Evolutionary conservation across 2,888 invertebrate species (phyloP).

Genomic region (Rhimphoctona megacephalus): DNA sequence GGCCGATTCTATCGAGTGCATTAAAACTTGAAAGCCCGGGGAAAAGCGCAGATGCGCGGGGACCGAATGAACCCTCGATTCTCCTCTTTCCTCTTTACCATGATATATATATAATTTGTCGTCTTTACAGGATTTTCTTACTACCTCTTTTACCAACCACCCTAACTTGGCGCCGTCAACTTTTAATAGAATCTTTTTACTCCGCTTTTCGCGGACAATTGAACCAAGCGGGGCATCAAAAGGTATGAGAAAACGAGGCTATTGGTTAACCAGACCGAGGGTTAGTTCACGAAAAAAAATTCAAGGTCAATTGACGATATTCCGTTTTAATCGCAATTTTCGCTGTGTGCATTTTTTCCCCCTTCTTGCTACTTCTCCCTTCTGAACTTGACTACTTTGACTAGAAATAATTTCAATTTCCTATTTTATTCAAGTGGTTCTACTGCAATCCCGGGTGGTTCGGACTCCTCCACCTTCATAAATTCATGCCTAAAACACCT

Average conservation of each 20-base stretch:
- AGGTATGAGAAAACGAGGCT: slow-evolving; percentile 21
- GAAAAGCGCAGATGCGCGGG: slow-evolving; percentile 58
- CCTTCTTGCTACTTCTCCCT: neutral
- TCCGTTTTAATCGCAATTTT: neutral
- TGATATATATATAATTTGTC: slow-evolving; percentile 24
- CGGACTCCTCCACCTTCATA: too few species aligned
- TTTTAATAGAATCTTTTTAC: slow-evolving; percentile 81
- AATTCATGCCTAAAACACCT: too few species aligned
- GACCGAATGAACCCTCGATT: slow-evolving; percentile 38
- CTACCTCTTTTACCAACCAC: slow-evolving; percentile 43
- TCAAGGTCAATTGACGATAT: neutral
- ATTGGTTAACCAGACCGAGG: slow-evolving; percentile 25
- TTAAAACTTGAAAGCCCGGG: slow-evolving; percentile 80
- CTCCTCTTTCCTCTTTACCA: neutral
- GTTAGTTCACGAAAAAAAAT: slow-evolving; percentile 7
- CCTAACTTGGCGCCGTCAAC: slow-evolving; percentile 76
- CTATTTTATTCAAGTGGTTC: too few species aligned
- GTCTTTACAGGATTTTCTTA: slow-evolving; percentile 21
- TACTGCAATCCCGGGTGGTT: too few species aligned
- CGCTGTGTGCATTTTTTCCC: neutral
- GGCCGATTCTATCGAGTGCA: slow-evolving; percentile 80
- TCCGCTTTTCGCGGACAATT: slow-evolving; percentile 76
- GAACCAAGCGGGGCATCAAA: slow-evolving; percentile 72
- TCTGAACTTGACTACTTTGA: neutral
- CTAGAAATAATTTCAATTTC: neutral